A percentile compares a stretch with the other conserved stretches of the same genome.
These are phyloP conservation scores for Tenebrosternarchus preto DNA, from an alignment of 2,113 vertebrate species.

Conservation along the genomic window DNA sequence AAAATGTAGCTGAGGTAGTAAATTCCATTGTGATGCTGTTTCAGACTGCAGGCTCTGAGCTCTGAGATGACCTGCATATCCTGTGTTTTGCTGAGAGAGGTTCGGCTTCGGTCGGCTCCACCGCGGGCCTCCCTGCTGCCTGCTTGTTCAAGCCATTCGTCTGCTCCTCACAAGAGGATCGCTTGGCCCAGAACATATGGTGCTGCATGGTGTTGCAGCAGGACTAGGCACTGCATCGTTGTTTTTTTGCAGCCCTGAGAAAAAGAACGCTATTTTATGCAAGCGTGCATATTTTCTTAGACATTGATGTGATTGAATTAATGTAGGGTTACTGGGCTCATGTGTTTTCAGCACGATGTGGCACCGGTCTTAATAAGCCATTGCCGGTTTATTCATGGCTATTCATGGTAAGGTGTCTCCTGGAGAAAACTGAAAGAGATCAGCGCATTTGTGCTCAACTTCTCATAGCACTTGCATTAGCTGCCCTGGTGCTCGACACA, in stretches of 20 bases:
- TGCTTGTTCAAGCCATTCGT: constrained; percentile 20
- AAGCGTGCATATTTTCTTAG: constrained; percentile 1
- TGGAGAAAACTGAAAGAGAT: constrained; percentile 21
- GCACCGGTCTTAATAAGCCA: not conserved
- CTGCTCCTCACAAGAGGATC: constrained; percentile 25
- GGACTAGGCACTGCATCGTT: too few relatives aligned
- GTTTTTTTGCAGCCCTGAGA: constrained; percentile 15
- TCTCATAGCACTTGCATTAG: constrained; percentile 38
- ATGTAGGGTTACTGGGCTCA: not conserved
- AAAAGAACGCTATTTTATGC: constrained; percentile 14
- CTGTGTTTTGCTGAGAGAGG: constrained; percentile 37
- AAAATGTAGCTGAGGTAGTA: constrained; percentile 40
- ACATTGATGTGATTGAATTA: not conserved
- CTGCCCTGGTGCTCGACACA: constrained; percentile 8
- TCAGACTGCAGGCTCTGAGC: not conserved
- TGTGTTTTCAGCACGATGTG: not conserved
- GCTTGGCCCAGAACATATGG: constrained; percentile 24
- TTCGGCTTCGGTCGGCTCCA: constrained; percentile 30
- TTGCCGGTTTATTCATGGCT: not conserved
- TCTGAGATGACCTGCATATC: constrained; percentile 19
- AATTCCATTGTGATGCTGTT: constrained; percentile 28
- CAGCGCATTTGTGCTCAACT: constrained; percentile 28
- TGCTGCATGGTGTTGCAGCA: constrained; percentile 17
- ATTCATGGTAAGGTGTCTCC: not conserved
- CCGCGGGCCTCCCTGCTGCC: constrained; percentile 13